Evolutionary conservation across 2,797 vertebrate genomes (phyloP).

Genomic region (Sebastes taczanowskii): DNA sequence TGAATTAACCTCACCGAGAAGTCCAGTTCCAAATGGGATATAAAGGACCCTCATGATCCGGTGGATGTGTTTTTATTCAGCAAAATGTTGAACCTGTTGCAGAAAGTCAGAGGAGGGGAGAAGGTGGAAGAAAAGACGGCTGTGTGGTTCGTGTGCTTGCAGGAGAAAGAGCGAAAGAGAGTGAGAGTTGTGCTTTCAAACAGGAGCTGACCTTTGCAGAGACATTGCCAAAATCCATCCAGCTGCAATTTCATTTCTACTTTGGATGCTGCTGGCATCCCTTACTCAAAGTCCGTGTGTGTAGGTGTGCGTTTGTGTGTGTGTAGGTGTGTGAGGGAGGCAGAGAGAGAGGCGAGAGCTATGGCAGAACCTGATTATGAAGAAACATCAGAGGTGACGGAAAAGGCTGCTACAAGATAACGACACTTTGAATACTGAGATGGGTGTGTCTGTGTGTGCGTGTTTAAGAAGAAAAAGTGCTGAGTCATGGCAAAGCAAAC

Average conservation of each 20-base stretch:
- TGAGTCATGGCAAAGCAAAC: constrained; percentile 36
- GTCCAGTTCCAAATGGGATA: neutral
- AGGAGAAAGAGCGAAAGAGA: neutral
- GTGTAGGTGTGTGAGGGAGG: neutral
- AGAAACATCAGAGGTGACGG: constrained; percentile 48
- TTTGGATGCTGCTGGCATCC: constrained; percentile 14
- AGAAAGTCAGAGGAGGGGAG: neutral
- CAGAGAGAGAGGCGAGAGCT: neutral
- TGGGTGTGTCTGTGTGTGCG: neutral
- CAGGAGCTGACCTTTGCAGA: constrained; percentile 5
- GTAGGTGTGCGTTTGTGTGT: neutral
- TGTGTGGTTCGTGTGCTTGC: neutral
- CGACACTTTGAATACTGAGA: constrained; percentile 41
- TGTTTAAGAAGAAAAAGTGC: constrained; percentile 34
- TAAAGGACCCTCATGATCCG: neutral
- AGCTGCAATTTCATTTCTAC: constrained; percentile 26
- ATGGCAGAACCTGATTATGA: constrained; percentile 35
- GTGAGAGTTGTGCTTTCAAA: neutral
- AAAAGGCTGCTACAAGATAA: constrained; percentile 49
- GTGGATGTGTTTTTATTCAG: neutral
- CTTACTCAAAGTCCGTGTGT: neutral
- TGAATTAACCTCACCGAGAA: neutral
- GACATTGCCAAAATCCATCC: constrained; percentile 1
- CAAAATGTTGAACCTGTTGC: neutral
- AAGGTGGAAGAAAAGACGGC: neutral